Evolutionary conservation across 2,888 invertebrate genomes (phyloP).

Genomic region (Crepidodera aurea): DNA sequence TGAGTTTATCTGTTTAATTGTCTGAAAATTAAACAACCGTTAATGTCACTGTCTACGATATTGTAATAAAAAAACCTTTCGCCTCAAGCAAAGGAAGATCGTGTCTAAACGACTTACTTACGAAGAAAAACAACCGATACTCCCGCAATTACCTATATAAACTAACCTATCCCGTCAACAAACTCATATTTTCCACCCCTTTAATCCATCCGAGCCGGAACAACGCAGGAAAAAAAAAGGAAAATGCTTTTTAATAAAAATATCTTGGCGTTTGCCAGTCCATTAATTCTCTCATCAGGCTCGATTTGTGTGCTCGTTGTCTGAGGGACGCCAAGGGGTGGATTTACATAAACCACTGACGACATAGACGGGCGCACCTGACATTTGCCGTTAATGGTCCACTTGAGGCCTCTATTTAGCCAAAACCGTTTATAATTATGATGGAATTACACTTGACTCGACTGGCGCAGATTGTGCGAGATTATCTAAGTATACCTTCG

Average conservation of each 20-base stretch:
- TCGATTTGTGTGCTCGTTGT: constrained; percentile 18
- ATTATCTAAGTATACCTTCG: neutral
- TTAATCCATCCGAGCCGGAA: neutral
- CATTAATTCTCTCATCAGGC: constrained; percentile 14
- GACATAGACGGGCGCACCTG: constrained; percentile 17
- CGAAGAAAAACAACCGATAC: no score
- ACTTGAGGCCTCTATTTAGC: constrained; percentile 25
- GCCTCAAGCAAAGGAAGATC: no score
- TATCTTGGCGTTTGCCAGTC: constrained; percentile 18
- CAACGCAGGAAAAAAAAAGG: constrained; percentile 1
- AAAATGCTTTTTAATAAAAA: constrained; percentile 2
- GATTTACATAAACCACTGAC: neutral
- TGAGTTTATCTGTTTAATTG: no score
- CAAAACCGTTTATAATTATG: constrained; percentile 19
- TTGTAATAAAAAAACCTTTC: no score
- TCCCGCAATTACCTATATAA: no score
- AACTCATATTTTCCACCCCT: no score
- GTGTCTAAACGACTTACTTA: no score
- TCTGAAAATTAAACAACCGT: no score
- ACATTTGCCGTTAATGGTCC: constrained; percentile 30
- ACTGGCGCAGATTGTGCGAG: neutral
- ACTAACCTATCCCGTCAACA: no score
- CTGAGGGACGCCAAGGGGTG: neutral
- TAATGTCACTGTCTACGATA: no score
- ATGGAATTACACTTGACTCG: constrained; percentile 19